phyloP scores from a whole-genome alignment of 2,888 invertebrate genomes.

The Phytoseiulus persimilis region DNA sequence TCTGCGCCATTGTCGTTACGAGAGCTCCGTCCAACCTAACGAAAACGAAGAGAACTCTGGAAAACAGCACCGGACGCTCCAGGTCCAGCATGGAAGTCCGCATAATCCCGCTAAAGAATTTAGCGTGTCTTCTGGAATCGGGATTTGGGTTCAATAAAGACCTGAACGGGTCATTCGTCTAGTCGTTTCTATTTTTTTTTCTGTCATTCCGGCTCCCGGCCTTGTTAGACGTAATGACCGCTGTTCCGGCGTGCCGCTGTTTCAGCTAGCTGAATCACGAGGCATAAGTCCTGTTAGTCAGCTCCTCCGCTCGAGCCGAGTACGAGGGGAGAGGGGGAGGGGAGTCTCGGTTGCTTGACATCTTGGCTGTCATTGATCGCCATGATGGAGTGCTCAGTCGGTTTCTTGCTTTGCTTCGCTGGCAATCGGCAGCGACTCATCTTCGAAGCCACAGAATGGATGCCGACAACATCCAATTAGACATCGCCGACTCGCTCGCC shows the following conservation, averaged over 20 bases:
- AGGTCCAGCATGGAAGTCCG: too few species aligned
- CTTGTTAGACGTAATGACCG: not conserved
- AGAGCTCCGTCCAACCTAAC: not conserved
- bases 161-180: too few species aligned
- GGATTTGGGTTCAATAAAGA: too few species aligned
- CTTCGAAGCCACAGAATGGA: not conserved
- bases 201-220: too few species aligned
- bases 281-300: not conserved
- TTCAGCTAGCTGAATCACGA: not conserved
- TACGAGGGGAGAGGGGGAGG: not conserved
- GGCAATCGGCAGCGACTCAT: slow-evolving; percentile 5
- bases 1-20: not conserved
- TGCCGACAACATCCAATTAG: not conserved
- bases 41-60: too few species aligned
- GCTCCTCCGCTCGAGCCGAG: not conserved
- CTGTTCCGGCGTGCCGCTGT: not conserved
- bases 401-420: not conserved
- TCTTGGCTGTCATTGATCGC: not conserved
- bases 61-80: too few species aligned
- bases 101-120: too few species aligned
- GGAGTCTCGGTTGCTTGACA: not conserved
- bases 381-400: not conserved
- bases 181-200: too few species aligned
- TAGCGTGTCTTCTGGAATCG: too few species aligned
- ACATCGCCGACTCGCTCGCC: not conserved